Conservation (phyloP, 2,797 vertebrate species). For the Chelon auratus region DNA sequence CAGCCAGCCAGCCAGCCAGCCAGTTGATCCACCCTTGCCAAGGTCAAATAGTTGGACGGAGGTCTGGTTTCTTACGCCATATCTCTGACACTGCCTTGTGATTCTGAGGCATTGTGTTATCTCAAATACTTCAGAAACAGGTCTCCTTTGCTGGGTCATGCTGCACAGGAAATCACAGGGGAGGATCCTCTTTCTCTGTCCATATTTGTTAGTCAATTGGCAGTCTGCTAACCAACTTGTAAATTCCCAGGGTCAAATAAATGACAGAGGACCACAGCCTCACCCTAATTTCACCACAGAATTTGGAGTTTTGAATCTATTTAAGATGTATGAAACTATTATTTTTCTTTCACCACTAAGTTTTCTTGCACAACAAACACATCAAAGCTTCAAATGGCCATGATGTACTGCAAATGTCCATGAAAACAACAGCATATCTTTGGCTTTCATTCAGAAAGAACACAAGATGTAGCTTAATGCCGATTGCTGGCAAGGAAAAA, state of each 20-base stretch:
- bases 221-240: slow-evolving; percentile 62
- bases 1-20: slow-evolving; percentile 57
- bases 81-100: slow-evolving; percentile 67
- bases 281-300: slow-evolving; percentile 29
- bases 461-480: slow-evolving; percentile 16
- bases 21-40: slow-evolving; percentile 51
- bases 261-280: slow-evolving; percentile 23
- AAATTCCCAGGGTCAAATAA: slow-evolving; percentile 41
- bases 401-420: slow-evolving; percentile 20
- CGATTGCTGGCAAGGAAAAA: not conserved
- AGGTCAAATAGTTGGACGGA: slow-evolving; percentile 78
- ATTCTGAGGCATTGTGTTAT: slow-evolving; percentile 74
- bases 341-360: slow-evolving; percentile 15
- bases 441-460: slow-evolving; percentile 16
- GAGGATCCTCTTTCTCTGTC: slow-evolving; percentile 65
- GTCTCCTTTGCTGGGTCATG: slow-evolving; percentile 50
- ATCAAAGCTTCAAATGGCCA: slow-evolving; percentile 4
- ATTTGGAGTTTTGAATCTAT: slow-evolving; percentile 23
- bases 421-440: slow-evolving; percentile 24
- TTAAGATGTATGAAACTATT: slow-evolving; percentile 20
- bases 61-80: slow-evolving; percentile 70
- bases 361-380: slow-evolving; percentile 17
- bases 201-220: slow-evolving; percentile 66
- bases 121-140: slow-evolving; percentile 62
- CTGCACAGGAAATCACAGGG: slow-evolving; percentile 49